Conservation (phyloP, 2,113 vertebrate genomes). For the Bubo scandiacus region DNA sequence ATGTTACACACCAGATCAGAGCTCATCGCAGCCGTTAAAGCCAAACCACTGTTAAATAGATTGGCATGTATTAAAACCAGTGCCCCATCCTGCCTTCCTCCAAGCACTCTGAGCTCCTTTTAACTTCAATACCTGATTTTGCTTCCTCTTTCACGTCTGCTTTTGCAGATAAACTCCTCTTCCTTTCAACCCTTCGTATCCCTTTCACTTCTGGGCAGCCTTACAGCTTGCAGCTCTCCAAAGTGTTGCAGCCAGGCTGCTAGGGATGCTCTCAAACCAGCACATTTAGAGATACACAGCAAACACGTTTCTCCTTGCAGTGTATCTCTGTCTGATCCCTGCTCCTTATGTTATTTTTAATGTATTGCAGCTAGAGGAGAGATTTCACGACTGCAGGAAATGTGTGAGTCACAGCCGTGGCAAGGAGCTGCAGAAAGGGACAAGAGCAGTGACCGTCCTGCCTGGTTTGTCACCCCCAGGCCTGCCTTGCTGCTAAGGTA, state of each 20-base stretch:
- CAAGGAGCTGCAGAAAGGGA: not conserved
- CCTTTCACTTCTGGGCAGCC: rapidly evolving
- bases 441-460: not conserved
- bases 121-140: not conserved
- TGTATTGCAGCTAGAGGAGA: not conserved
- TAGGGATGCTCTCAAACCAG: not conserved
- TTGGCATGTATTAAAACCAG: rapidly evolving
- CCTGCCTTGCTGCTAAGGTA: not conserved
- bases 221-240: rapidly evolving
- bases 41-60: not conserved
- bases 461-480: not conserved
- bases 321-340: rapidly evolving
- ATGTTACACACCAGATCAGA: rapidly evolving
- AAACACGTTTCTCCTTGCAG: not conserved
- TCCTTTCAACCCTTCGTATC: not conserved
- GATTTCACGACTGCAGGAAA: not conserved
- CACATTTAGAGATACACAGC: rapidly evolving
- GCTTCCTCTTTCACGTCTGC: rapidly evolving
- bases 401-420: not conserved
- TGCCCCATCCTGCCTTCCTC: not conserved
- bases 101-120: not conserved
- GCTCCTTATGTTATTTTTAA: not conserved
- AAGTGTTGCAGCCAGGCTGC: not conserved
- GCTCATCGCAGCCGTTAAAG: rapidly evolving
- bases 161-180: not conserved